Conservation (phyloP, 1,140 invertebrate species). For the Himalopsyche phryganea region DNA sequence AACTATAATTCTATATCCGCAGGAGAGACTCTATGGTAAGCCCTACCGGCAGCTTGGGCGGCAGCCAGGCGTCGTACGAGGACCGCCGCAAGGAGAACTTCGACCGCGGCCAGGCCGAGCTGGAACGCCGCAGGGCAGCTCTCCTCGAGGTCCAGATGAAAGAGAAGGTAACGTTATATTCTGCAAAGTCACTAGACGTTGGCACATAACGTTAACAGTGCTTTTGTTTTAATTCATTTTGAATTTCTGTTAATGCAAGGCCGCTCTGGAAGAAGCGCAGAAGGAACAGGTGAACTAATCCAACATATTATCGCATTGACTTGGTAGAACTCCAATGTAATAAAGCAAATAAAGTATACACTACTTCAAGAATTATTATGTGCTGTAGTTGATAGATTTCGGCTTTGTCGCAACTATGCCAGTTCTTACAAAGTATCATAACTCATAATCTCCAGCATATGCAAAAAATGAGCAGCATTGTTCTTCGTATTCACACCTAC, state of each 20-base stretch:
- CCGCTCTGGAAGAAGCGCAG: constrained; percentile 30
- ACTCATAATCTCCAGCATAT: too few relatives aligned
- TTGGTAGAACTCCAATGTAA: not conserved
- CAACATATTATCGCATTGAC: not conserved
- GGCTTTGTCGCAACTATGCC: too few relatives aligned
- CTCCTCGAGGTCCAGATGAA: constrained; percentile 82
- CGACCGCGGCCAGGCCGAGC: constrained; percentile 95
- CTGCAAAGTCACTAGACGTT: too few relatives aligned
- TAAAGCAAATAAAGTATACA: not conserved
- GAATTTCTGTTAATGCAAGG: constrained; percentile 14
- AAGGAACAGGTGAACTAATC: constrained; percentile 26
- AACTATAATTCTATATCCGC: too few relatives aligned
- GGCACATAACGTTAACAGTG: too few relatives aligned
- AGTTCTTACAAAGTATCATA: too few relatives aligned
- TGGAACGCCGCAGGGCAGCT: constrained; percentile 86
- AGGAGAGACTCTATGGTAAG: constrained; percentile 47
- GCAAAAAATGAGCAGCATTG: too few relatives aligned
- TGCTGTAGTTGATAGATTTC: too few relatives aligned
- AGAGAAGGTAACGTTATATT: constrained; percentile 55
- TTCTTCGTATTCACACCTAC: too few relatives aligned
- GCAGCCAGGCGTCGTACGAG: constrained; percentile 81
- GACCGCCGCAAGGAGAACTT: constrained; percentile 97
- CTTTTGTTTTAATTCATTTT: too few relatives aligned
- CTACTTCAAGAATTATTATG: not conserved
- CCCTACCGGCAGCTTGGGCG: constrained; percentile 38